A percentile compares a stretch with the other conserved stretches of the same genome.
Conservation (phyloP, 1,140 invertebrate species). For the Bombus cullumanus region DNA sequence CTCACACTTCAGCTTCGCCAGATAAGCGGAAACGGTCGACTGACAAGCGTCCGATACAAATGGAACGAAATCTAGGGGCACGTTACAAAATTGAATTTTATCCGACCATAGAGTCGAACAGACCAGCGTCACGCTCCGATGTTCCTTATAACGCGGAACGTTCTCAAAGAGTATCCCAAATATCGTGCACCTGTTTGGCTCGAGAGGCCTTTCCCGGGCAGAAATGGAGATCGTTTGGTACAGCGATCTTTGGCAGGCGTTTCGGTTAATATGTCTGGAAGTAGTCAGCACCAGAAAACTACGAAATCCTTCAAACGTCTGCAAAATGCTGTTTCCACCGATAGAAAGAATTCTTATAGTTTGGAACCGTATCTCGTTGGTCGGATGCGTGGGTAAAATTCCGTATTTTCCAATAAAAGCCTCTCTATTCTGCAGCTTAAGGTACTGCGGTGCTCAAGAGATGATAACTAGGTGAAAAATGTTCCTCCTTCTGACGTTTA, state of each 20-base stretch:
- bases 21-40: not conserved
- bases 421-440: not conserved
- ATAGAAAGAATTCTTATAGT: not conserved
- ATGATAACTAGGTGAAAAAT: conserved; percentile 26
- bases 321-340: not conserved
- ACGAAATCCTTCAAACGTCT: not conserved
- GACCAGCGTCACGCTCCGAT: too few species aligned
- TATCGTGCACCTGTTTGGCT: not conserved
- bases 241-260: not conserved
- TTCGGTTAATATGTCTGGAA: not conserved
- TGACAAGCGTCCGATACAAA: not conserved
- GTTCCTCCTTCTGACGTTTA: conserved; percentile 3
- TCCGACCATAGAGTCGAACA: not conserved
- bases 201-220: not conserved
- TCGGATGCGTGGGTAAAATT: not conserved
- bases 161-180: not conserved
- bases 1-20: not conserved
- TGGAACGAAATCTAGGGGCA: not conserved
- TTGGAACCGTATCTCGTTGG: not conserved
- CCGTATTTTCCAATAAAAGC: conserved; percentile 12
- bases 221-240: not conserved
- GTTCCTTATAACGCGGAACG: not conserved
- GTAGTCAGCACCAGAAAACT: too few species aligned
- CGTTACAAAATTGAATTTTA: not conserved
- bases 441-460: not conserved